These are phyloP conservation scores for Netta rufina DNA, from an alignment of 2,797 vertebrate genomes.

Conservation along the genomic window DNA sequence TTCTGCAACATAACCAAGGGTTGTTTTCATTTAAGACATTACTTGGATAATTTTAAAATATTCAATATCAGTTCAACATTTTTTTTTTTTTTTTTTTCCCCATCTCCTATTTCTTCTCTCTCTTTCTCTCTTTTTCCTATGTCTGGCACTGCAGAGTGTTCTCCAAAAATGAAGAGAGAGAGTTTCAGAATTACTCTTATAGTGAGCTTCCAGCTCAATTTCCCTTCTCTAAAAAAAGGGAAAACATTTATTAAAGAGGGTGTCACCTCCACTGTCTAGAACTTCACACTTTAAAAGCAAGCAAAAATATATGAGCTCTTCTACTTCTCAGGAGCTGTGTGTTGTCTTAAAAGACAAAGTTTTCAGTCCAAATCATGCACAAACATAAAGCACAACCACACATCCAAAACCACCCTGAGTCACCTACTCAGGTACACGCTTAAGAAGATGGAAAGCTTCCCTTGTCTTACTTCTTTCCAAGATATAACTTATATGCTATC, in stretches of 20 bases:
- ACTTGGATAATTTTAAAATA: constrained; percentile 21
- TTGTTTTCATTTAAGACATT: constrained; percentile 11
- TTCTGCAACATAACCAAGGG: background rate
- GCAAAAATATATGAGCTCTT: background rate
- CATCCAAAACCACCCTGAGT: background rate
- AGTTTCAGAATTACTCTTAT: background rate
- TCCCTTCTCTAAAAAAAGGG: background rate
- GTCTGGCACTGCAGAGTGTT: background rate
- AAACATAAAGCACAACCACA: background rate
- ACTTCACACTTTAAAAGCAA: background rate
- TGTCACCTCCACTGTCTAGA: background rate
- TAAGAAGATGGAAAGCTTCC: background rate
- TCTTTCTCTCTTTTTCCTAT: background rate
- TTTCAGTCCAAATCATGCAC: background rate
- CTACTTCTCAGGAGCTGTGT: background rate
- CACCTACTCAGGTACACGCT: background rate
- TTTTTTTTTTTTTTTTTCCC: background rate
- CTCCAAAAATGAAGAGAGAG: background rate
- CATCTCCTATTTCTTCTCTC: background rate
- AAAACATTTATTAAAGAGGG: background rate
- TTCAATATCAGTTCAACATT: background rate
- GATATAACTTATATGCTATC: background rate
- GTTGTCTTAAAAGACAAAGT: background rate
- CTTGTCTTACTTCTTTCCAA: background rate
- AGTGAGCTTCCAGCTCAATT: background rate